A percentile compares a stretch with the other conserved stretches of the same genome.
These are phyloP conservation scores for Apamea crenata DNA, from an alignment of 2,888 invertebrate species.

Conservation along the genomic window DNA sequence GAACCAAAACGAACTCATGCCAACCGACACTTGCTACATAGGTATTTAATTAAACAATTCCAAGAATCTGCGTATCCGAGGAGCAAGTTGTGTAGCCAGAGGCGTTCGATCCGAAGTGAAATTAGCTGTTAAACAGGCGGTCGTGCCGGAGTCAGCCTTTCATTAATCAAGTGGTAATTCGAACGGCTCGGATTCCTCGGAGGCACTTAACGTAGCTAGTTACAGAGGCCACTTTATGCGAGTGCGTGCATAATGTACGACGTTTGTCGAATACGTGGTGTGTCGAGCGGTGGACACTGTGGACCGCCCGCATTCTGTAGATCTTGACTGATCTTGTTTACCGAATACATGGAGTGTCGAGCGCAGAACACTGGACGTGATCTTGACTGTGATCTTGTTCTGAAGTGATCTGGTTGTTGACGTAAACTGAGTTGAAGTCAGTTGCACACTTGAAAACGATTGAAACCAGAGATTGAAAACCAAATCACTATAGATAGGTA, in stretches of 20 bases:
- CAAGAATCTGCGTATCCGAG: conserved; percentile 57
- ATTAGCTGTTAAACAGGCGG: conserved; percentile 75
- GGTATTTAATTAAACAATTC: conserved; percentile 67
- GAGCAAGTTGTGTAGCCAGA: conserved; percentile 56
- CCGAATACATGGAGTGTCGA: not conserved
- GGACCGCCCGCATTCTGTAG: not conserved
- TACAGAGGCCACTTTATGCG: conserved; percentile 53
- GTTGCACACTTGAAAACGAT: not conserved
- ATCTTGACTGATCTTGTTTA: conserved; percentile 2
- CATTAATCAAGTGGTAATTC: conserved; percentile 77
- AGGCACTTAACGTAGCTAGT: conserved; percentile 58
- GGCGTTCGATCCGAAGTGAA: conserved; percentile 69
- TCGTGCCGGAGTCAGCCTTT: conserved; percentile 68
- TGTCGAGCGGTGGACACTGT: not conserved
- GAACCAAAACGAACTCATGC: conserved; percentile 35
- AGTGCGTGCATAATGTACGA: conserved; percentile 51
- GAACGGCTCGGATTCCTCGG: conserved; percentile 60
- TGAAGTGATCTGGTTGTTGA: not conserved
- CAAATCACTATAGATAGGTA: not conserved
- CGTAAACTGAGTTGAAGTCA: not conserved
- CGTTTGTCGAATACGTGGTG: conserved; percentile 3
- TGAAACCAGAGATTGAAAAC: not conserved
- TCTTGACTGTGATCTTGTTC: conserved; percentile 14
- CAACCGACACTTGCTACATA: conserved; percentile 50
- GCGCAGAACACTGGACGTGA: not conserved